Evolutionary conservation across 2,797 vertebrate genomes (phyloP).

Genomic region (Argya squamiceps): DNA sequence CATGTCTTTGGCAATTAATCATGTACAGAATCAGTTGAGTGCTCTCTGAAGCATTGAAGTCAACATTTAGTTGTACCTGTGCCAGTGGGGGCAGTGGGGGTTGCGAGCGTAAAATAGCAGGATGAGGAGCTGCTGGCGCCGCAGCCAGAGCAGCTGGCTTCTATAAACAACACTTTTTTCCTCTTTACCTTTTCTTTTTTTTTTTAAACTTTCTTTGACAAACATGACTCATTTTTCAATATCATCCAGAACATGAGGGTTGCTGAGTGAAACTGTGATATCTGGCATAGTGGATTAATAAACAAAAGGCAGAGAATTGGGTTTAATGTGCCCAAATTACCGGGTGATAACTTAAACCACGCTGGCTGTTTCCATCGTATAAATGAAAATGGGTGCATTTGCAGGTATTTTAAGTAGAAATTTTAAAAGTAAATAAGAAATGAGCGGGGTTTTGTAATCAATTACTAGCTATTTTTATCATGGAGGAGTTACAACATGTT

Average conservation of each 20-base stretch:
- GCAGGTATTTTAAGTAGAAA: background rate
- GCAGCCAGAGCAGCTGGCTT: constrained; percentile 80
- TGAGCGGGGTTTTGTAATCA: constrained; percentile 15
- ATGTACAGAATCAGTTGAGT: constrained; percentile 79
- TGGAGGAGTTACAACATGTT: background rate
- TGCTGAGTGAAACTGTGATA: constrained; percentile 49
- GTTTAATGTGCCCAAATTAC: constrained; percentile 58
- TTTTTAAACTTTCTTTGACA: constrained; percentile 30
- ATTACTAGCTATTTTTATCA: constrained; percentile 17
- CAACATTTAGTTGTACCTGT: constrained; percentile 78
- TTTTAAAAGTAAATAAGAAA: background rate
- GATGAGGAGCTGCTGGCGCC: constrained; percentile 78
- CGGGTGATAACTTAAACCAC: constrained; percentile 51
- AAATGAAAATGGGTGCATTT: background rate
- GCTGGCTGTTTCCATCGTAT: background rate
- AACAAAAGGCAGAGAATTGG: constrained; percentile 57
- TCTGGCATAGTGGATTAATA: constrained; percentile 48
- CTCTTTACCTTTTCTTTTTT: constrained; percentile 17
- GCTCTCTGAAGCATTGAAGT: constrained; percentile 81
- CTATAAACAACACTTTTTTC: constrained; percentile 77
- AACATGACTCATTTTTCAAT: constrained; percentile 61
- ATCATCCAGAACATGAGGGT: constrained; percentile 42
- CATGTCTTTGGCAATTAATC: constrained; percentile 85
- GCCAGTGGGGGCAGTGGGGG: constrained; percentile 76
- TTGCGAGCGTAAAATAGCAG: constrained; percentile 72